A percentile compares a stretch with the other conserved stretches of the same genome.
Evolutionary conservation across 2,113 vertebrate species (phyloP).

Genomic region (Oncorhynchus clarkii): DNA sequence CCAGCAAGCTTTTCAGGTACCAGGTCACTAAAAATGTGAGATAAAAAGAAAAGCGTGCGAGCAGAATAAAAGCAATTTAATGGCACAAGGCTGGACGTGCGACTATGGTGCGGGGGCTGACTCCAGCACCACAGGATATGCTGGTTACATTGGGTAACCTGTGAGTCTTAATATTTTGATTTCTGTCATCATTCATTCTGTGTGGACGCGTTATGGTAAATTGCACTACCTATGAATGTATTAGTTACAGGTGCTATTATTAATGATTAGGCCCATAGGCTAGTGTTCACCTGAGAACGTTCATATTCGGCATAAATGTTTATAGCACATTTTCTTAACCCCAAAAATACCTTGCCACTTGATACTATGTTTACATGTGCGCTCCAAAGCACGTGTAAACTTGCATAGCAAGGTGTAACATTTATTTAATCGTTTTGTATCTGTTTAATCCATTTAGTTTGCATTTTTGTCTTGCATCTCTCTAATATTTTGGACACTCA

Average conservation of each 20-base stretch:
- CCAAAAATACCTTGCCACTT: no score
- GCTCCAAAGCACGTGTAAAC: no score
- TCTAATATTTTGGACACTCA: slow-evolving; percentile 60
- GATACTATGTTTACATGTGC: no score
- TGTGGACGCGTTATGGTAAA: background rate
- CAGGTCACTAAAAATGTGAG: slow-evolving; percentile 40
- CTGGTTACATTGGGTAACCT: background rate
- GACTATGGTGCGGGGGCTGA: background rate
- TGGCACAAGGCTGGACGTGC: background rate
- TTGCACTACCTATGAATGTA: no score
- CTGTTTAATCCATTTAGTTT: slow-evolving; percentile 60
- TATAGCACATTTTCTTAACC: no score
- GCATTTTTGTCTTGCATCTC: slow-evolving; percentile 49
- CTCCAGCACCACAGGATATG: background rate
- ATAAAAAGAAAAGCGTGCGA: slow-evolving; percentile 33
- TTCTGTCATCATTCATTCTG: background rate
- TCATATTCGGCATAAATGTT: no score
- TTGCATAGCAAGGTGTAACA: no score
- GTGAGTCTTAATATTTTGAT: background rate
- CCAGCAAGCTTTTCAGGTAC: slow-evolving; percentile 49
- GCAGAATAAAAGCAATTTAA: slow-evolving; percentile 13
- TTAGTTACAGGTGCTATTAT: no score
- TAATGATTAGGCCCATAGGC: no score
- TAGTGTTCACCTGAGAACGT: no score
- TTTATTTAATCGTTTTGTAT: slow-evolving; percentile 37